Evolutionary conservation across 1,140 invertebrate genomes (phyloP), one percentile per base, ranked within the genome.

Genomic region (Dufourea novaeangliae): DNA sequence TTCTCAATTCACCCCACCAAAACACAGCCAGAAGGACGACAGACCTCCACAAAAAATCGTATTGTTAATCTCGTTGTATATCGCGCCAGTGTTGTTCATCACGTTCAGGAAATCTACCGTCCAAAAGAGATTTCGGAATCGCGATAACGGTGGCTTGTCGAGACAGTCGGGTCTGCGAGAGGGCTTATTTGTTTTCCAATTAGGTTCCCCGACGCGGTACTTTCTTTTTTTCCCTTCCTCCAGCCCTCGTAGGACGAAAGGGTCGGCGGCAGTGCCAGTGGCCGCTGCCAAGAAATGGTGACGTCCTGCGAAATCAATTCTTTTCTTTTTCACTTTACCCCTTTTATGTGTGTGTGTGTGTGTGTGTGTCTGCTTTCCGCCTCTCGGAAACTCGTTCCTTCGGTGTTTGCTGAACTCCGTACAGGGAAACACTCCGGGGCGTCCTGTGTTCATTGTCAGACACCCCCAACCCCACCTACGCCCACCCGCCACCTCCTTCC

Each of bases 291-390:
- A 64, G 79, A 77, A 82, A 71, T 59, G 68, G 64, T 82, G 79
- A 83, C 81, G 70, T 78, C 63, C 68, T 68, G 62, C 61, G 39
- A 50, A 82, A 82, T 78, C 80, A 73, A 83, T 78, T 81, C 66
- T 34, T 82, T 79, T 59, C 63, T 69, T 77, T 54, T 63, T 52
- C 52, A 11, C 29, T 50, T 61, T 32, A n/a, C 12, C 41, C 39
- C 25, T 7, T 4, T n/a, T n/a, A n/a, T 20, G 12, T 17, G 41
- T 17, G 64, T 22, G 59, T 70, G 71, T 76, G 34, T n/a, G n/a
- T 20, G 12, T 17, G 41, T 17, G 64, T 22, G 59, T 70, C 78
- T 76, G 34, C 14, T 44, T 56, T 44, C 17, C 59, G 64, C 50
- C 46, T 20, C 56, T 2, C 34, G 59, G 29, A 62, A 72, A 64